Base-by-base conservation (phyloP, 2,113 vertebrate genomes). In the Sisor rabdophorus region DNA sequence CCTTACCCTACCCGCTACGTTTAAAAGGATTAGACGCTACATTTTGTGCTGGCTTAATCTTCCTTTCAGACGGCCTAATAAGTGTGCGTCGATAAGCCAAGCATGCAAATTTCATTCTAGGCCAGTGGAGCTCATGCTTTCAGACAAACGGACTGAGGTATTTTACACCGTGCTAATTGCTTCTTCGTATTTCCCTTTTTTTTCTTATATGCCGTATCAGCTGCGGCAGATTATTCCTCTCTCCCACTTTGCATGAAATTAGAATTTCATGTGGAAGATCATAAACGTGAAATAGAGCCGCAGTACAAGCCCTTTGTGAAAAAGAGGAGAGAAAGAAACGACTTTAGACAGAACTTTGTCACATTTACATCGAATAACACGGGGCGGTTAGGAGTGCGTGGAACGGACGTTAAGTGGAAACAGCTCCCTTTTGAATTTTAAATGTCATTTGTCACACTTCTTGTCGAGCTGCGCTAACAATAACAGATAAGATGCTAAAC, bases 11-110 rank as follows among this genome's bases (percentile, higher is more conserved):
- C 89, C 82, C 60, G 86, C 89, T 91, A 89, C 88, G 84, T 93
- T 91, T 92, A 93, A 93, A 93, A 89, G 91, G 91, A 92, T 93
- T 93, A 93, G 88, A 89, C 87, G 88, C 89, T 88, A 91, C 89
- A 89, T 91, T 93, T 92, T 92, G 90, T 87, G 89, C 87, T 71
- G 89, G 83, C 89, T 91, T 93, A 93, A 93, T 93, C 90, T 91
- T 87, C 91, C 90, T 93, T 93, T 92, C 89, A 93, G 91, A 85
- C 83, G 82, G 88, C 85, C 90, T 91, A 92, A 92, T 92, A 92
- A 92, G 89, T 87, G 89, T 80, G 87, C 86, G 84, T 89, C 87
- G 90, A 92, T 92, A 92, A 92, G 90, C 88, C 75, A 82, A 90
- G 88, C 92, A 92, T 93, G 92, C 90, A 92, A 92, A 93, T 93